Evolutionary conservation across 2,888 invertebrate species (phyloP).

Genomic region (Rotaria sp.): DNA sequence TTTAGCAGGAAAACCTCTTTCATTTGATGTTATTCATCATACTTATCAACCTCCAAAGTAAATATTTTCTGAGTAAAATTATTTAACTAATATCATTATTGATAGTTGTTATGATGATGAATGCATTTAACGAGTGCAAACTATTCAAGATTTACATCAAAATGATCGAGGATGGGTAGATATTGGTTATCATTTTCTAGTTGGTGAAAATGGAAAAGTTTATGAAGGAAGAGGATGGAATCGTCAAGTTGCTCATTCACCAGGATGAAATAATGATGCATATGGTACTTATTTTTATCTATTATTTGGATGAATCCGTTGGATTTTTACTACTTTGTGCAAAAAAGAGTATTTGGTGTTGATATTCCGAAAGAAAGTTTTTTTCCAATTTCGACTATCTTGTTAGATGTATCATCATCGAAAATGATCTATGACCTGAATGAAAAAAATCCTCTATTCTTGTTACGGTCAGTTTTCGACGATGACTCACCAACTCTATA

Average conservation of each 20-base stretch:
- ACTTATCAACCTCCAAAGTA: conserved; percentile 36
- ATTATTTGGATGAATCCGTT: no score
- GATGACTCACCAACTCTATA: no score
- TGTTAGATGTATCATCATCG: no score
- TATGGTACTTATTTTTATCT: conserved; percentile 13
- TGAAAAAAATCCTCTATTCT: no score
- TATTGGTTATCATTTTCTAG: conserved; percentile 55
- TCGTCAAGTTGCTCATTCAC: conserved; percentile 42
- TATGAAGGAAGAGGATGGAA: conserved; percentile 44
- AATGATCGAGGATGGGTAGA: conserved; percentile 57
- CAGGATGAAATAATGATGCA: conserved; percentile 59
- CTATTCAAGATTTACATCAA: conserved; percentile 67
- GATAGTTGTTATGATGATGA: conserved; percentile 39
- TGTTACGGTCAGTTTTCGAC: no score
- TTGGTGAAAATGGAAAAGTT: conserved; percentile 43
- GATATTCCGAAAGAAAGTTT: no score
- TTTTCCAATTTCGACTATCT: no score
- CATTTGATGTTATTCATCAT: conserved; percentile 43
- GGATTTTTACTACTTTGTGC: no score
- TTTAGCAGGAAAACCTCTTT: conserved; percentile 38
- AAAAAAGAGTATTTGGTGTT: no score
- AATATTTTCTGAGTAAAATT: background rate
- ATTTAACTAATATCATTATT: background rate
- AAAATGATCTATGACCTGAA: no score
- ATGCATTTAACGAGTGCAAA: conserved; percentile 56